Conservation (phyloP, 2,113 vertebrate genomes). For the Alces alces region DNA sequence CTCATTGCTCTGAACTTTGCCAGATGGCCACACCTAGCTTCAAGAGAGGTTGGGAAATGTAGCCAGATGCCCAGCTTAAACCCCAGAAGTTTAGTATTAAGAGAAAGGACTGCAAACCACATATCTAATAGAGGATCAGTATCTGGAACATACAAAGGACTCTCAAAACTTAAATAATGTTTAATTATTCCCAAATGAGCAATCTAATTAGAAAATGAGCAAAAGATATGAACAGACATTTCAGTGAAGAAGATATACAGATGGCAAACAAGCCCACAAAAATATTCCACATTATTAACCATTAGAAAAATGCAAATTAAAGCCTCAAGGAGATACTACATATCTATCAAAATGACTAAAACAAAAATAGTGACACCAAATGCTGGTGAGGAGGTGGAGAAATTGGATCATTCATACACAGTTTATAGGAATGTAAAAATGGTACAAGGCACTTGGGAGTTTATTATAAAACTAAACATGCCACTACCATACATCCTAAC, state of each 20-base stretch:
- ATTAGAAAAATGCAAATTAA: background rate
- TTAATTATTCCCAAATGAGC: background rate
- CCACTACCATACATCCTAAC: background rate
- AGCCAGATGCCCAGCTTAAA: background rate
- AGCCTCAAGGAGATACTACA: background rate
- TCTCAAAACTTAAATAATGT: background rate
- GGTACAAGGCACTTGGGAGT: background rate
- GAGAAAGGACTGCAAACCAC: background rate
- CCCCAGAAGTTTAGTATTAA: background rate
- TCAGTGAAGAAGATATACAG: background rate
- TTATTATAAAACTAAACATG: background rate
- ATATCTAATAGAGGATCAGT: background rate
- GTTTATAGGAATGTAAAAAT: background rate
- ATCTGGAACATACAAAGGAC: background rate
- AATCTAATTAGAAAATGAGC: background rate
- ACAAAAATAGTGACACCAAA: background rate
- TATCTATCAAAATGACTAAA: background rate
- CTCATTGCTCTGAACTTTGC: background rate
- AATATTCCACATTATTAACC: background rate
- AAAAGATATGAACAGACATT: background rate
- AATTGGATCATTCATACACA: background rate
- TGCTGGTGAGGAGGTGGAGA: background rate
- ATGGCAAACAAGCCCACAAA: background rate
- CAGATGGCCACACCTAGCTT: background rate
- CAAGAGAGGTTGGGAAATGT: background rate